Conservation (phyloP, 2,888 invertebrate species). For the Heteromyza rotundicornis region DNA sequence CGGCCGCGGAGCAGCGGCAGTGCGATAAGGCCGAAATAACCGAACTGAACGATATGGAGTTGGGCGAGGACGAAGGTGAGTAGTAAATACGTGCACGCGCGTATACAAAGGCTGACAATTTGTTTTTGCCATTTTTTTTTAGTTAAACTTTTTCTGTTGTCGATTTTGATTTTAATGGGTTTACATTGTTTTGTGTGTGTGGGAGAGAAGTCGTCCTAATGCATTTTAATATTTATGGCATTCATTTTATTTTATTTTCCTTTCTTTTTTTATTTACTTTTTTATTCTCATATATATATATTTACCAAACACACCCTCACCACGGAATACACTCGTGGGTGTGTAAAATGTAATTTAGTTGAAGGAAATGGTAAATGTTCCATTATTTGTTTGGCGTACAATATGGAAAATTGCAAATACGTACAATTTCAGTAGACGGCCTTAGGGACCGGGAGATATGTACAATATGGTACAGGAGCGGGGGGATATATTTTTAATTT, state of each 20-base stretch:
- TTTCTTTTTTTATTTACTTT: too few relatives aligned
- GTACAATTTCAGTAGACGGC: too few relatives aligned
- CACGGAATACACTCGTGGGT: too few relatives aligned
- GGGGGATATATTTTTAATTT: too few relatives aligned
- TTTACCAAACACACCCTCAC: too few relatives aligned
- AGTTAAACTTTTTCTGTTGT: too few relatives aligned
- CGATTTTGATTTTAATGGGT: not conserved
- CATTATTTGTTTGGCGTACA: not conserved
- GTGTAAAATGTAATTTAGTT: not conserved
- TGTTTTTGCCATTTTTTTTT: too few relatives aligned
- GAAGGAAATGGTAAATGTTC: not conserved
- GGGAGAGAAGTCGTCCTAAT: not conserved
- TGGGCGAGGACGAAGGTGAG: slow-evolving; percentile 52
- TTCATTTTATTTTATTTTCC: too few relatives aligned
- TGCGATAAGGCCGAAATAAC: slow-evolving; percentile 53
- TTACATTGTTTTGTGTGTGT: not conserved
- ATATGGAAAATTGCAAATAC: too few relatives aligned
- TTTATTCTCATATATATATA: not conserved
- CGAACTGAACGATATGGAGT: slow-evolving; percentile 49
- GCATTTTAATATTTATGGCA: not conserved
- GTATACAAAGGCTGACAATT: too few relatives aligned
- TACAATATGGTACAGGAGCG: too few relatives aligned
- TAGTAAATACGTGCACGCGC: slow-evolving; percentile 2
- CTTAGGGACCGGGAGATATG: too few relatives aligned
- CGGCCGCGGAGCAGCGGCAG: slow-evolving; percentile 31